Conservation (phyloP, 1,140 invertebrate species). For the Drosophila sulfurigaster region DNA sequence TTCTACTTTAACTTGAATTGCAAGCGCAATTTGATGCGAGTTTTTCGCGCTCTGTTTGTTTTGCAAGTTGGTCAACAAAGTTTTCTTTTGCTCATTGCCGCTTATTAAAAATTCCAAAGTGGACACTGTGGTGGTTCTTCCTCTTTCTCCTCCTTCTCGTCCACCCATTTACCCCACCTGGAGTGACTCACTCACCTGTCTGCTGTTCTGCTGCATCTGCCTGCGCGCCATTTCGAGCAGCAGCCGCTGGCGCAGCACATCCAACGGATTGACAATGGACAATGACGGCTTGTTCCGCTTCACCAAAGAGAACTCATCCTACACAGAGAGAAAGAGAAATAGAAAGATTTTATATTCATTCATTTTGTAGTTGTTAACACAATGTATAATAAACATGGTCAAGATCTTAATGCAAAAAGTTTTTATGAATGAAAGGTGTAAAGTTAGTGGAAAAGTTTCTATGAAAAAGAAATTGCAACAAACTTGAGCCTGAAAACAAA, state of each 20-base stretch:
- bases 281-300: slow-evolving; percentile 89
- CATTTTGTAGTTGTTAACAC: slow-evolving; percentile 40
- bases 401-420: slow-evolving; percentile 49
- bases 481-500: not conserved
- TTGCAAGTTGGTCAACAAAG: slow-evolving; percentile 46
- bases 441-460: slow-evolving; percentile 16
- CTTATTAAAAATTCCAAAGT: slow-evolving; percentile 77
- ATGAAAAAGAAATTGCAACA: slow-evolving; percentile 13
- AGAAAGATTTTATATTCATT: slow-evolving; percentile 44
- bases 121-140: slow-evolving; percentile 24
- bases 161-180: not conserved
- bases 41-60: slow-evolving; percentile 60
- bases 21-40: not conserved
- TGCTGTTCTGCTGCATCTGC: slow-evolving; percentile 89
- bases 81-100: slow-evolving; percentile 55
- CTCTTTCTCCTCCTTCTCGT: not conserved
- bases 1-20: slow-evolving; percentile 30
- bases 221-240: slow-evolving; percentile 90
- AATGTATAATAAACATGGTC: slow-evolving; percentile 27
- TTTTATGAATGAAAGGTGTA: slow-evolving; percentile 29
- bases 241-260: slow-evolving; percentile 90
- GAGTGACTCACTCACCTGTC: slow-evolving; percentile 84
- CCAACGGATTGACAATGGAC: slow-evolving; percentile 92
- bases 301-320: slow-evolving; percentile 66
- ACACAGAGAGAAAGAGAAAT: not conserved